phyloP scores from a whole-genome alignment of 2,888 invertebrate genomes.

The Hemithea aestivaria region DNA sequence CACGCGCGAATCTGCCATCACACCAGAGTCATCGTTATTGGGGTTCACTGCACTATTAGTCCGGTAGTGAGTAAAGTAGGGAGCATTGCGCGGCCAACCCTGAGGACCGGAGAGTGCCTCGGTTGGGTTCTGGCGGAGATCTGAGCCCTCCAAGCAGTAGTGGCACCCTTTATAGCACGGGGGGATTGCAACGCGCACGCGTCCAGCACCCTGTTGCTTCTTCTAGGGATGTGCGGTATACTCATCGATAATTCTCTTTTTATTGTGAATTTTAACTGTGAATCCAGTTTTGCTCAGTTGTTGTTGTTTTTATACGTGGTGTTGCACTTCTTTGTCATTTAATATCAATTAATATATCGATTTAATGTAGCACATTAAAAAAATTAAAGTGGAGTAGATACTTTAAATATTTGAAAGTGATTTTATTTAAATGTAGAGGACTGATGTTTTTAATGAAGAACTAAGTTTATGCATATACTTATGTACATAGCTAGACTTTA shows the following conservation, averaged over 20 bases:
- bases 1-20: conserved; percentile 43
- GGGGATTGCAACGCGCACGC: conserved; percentile 72
- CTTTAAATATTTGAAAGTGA: no score
- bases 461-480: no score
- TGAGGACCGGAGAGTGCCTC: conserved; percentile 39
- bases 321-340: no score
- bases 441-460: no score
- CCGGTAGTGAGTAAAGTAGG: conserved; percentile 33
- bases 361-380: no score
- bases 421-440: no score
- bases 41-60: conserved; percentile 42
- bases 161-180: conserved; percentile 52
- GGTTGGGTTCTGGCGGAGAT: conserved; percentile 53
- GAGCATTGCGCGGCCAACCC: conserved; percentile 43
- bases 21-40: conserved; percentile 42
- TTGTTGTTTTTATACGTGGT: no score
- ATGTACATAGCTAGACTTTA: no score
- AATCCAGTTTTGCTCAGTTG: no score
- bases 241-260: conserved; percentile 36
- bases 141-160: conserved; percentile 52
- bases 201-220: conserved; percentile 78
- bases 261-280: no score
- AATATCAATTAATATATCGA: no score
- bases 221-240: conserved; percentile 36
- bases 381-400: no score